A percentile compares a stretch with the other conserved stretches of the same genome.
phyloP scores from a whole-genome alignment of 2,888 invertebrate species.

The Ceraclea dissimilis region DNA sequence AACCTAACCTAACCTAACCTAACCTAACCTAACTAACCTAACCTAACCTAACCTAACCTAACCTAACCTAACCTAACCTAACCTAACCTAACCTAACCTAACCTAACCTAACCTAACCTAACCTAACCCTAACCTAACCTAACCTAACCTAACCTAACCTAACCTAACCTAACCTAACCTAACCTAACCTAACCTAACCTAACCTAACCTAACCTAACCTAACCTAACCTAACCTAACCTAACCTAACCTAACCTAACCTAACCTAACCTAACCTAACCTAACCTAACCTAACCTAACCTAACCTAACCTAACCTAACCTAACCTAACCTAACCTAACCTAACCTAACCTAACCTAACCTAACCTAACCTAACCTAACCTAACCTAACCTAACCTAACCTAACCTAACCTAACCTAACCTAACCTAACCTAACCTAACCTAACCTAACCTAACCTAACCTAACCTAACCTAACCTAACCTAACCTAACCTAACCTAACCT shows the following conservation, averaged over 20 bases:
- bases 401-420: conserved; percentile 23
- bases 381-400: conserved; percentile 25
- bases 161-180: conserved; percentile 25
- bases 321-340: conserved; percentile 17
- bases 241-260: conserved; percentile 24
- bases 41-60: conserved; percentile 4
- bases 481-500: conserved; percentile 25
- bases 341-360: conserved; percentile 19
- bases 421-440: conserved; percentile 24
- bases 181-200: conserved; percentile 26
- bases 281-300: conserved; percentile 28
- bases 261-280: conserved; percentile 25
- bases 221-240: conserved; percentile 23
- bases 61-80: conserved; percentile 9
- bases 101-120: conserved; percentile 14
- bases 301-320: conserved; percentile 23
- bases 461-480: conserved; percentile 23
- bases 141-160: conserved; percentile 19
- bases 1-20: conserved; percentile 6
- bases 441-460: conserved; percentile 24
- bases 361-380: conserved; percentile 24
- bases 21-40: neutral
- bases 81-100: conserved; percentile 14
- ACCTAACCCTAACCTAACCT: conserved; percentile 15
- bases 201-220: conserved; percentile 27